These are phyloP conservation scores for Acanthiza pusilla DNA, from an alignment of 2,797 vertebrate species.

Conservation along the genomic window DNA sequence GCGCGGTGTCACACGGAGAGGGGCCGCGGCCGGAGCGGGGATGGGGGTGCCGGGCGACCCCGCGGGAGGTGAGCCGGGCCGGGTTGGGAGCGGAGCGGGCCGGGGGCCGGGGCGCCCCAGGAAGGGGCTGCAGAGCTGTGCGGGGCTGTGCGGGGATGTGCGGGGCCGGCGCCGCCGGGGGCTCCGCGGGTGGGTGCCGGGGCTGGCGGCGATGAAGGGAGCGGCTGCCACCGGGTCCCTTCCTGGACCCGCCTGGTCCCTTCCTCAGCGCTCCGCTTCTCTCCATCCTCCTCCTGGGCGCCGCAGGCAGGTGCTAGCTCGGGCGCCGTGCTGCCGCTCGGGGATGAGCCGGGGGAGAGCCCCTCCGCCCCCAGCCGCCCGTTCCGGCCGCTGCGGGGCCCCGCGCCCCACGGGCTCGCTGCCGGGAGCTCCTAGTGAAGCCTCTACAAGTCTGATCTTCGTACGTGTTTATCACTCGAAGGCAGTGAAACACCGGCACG, in stretches of 20 bases:
- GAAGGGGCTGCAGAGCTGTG: too few relatives aligned
- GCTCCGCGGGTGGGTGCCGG: not conserved
- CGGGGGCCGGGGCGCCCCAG: not conserved
- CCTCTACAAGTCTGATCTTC: not conserved
- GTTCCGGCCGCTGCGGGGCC: not conserved
- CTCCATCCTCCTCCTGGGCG: not conserved
- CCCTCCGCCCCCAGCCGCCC: not conserved
- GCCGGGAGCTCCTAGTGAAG: not conserved
- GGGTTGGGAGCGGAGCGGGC: too few relatives aligned
- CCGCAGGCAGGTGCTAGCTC: not conserved
- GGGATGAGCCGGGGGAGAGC: not conserved
- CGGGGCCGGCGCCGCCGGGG: not conserved
- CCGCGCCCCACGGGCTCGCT: not conserved
- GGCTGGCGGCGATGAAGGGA: too few relatives aligned
- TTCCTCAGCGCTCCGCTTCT: not conserved
- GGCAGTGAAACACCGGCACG: not conserved
- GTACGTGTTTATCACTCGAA: not conserved
- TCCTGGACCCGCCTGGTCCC: not conserved
- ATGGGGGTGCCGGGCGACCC: not conserved
- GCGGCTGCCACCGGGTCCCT: not conserved
- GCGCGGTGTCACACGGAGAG: not conserved
- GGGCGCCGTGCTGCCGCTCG: fast-evolving
- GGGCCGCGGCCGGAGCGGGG: not conserved
- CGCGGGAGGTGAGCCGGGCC: not conserved
- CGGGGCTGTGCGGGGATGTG: too few relatives aligned